Evolutionary conservation across 2,797 vertebrate genomes (phyloP).

Genomic region (Nannoperca obscura): DNA sequence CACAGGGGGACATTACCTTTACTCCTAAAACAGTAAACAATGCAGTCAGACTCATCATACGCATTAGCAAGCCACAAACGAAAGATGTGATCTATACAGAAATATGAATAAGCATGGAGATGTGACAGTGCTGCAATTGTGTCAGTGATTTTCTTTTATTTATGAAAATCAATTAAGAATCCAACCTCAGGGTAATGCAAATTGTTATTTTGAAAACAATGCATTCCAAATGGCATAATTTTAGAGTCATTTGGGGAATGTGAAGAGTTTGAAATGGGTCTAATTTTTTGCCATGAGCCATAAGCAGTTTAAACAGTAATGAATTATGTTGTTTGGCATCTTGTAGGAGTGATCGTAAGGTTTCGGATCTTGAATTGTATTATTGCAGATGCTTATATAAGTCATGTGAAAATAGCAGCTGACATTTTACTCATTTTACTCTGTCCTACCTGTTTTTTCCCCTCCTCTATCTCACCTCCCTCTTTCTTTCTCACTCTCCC

Average conservation of each 20-base stretch:
- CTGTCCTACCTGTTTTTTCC: constrained; percentile 12
- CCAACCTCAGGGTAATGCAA: constrained; percentile 58
- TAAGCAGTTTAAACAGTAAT: constrained; percentile 37
- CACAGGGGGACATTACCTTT: constrained; percentile 62
- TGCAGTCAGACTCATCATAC: constrained; percentile 48
- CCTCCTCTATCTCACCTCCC: neutral
- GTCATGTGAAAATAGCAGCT: neutral
- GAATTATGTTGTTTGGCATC: constrained; percentile 30
- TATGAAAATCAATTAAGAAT: constrained; percentile 63
- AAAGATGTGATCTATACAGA: constrained; percentile 47
- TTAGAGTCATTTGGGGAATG: constrained; percentile 43
- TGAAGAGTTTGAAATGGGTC: constrained; percentile 57
- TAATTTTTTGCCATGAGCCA: constrained; percentile 44
- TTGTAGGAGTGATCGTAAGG: constrained; percentile 6
- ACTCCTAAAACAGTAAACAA: constrained; percentile 65
- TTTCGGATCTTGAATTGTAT: constrained; percentile 30
- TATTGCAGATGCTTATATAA: constrained; percentile 38
- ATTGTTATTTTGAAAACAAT: constrained; percentile 66
- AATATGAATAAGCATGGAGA: constrained; percentile 57
- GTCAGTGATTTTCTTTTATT: constrained; percentile 65
- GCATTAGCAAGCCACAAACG: constrained; percentile 59
- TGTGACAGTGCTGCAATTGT: constrained; percentile 50
- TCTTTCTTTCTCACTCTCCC: neutral
- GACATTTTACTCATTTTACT: constrained; percentile 11
- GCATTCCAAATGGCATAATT: constrained; percentile 55